Base-by-base conservation (phyloP, 2,797 vertebrate species). In the Poecilia picta region DNA sequence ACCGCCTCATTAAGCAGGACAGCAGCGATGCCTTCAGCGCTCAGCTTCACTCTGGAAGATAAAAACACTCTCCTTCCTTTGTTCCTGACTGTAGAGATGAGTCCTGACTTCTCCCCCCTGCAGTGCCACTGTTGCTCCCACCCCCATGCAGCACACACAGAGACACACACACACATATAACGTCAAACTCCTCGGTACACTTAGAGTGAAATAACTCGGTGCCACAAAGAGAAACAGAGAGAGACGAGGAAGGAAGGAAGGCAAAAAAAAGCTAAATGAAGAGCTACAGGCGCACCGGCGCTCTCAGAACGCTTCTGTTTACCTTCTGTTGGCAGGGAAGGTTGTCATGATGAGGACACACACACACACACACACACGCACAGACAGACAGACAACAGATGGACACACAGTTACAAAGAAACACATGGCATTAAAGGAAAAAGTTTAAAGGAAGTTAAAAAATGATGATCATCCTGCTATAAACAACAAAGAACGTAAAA, bases 241-340 rank as follows among this genome's bases (percentile, higher is more conserved):
- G n/a, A 70, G 45, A 85, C 3, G 71, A 64, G 68, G 57, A 75
- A 82, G 79, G 51, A 81, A 59, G 78, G 73, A 71, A 77, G 66
- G 85, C 46, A 28, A 62, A 16, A 73, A 74, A 78, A 45, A 74
- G 83, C 74, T 82, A 79, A 87, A 88, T 73, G 7, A 77, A 83
- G 71, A 81, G 81, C 90, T 89, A 87, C 62, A 89, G 87, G 89
- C 80, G 12, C 81, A 78, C 81, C 82, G 83, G 93, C 82, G 83
- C 89, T 86, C 73, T 62, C 72, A 71, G 80, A 92, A 90, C 85
- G 74, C 87, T 85, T 81, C 64, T 55, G 83, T 95, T 96, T 96
- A 96, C 96, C 96, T 96, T 96, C 95, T 96, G 95, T 89, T 92
- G 91, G 90, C 83, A 81, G 87, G 91, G 91, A 89, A 90, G 91